These are phyloP conservation scores for Eretmochelys imbricata DNA, from an alignment of 2,113 vertebrate genomes.

Conservation along the genomic window DNA sequence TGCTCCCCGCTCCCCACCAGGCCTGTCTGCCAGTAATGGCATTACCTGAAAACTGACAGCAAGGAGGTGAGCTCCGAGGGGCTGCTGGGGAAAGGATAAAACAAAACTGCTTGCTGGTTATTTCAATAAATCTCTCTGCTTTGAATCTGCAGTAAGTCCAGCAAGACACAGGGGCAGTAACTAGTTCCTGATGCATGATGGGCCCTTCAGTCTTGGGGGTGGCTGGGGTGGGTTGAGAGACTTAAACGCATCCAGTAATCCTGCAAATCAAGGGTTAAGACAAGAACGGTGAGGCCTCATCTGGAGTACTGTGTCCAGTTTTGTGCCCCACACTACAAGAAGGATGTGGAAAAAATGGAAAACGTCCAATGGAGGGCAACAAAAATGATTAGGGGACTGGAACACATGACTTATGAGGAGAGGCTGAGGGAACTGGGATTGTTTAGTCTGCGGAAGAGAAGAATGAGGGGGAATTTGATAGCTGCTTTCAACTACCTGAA, in stretches of 20 bases:
- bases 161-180: background rate
- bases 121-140: background rate
- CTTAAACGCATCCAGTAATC: background rate
- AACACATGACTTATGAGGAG: too few relatives aligned
- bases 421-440: too few relatives aligned
- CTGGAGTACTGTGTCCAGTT: too few relatives aligned
- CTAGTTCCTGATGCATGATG: background rate
- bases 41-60: background rate
- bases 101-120: background rate
- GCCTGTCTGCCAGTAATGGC: background rate
- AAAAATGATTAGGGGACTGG: too few relatives aligned
- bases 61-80: background rate
- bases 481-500: too few relatives aligned
- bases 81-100: background rate
- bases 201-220: too few relatives aligned
- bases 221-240: too few relatives aligned
- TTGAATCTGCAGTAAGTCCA: background rate
- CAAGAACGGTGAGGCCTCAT: background rate
- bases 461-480: too few relatives aligned
- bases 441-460: too few relatives aligned
- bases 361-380: too few relatives aligned
- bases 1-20: background rate
- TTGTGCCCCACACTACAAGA: too few relatives aligned
- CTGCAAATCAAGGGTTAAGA: background rate
- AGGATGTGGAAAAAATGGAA: too few relatives aligned